Percentiles rank a stretch among this genome's conserved stretches.
Conservation (phyloP, 64 coral and sea anemone genomes). For the Montipora capricornis region DNA sequence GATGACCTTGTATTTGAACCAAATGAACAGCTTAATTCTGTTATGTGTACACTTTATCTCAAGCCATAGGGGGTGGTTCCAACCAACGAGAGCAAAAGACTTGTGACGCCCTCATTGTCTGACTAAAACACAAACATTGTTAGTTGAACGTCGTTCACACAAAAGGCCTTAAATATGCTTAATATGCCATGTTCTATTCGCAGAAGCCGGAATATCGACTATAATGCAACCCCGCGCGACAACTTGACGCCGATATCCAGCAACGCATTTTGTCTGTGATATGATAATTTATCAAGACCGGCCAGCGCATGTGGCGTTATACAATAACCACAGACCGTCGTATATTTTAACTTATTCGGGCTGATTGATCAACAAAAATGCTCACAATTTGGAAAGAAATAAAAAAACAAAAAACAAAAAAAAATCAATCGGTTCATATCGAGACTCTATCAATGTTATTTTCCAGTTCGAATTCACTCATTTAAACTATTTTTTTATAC, state of each 20-base stretch:
- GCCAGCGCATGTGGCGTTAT: conserved; percentile 16
- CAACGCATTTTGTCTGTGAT: conserved; percentile 24
- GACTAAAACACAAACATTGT: conserved; percentile 39
- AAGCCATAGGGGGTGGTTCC: conserved; percentile 1
- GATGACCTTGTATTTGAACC: not conserved
- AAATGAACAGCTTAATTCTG: not conserved
- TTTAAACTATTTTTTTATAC: too few species aligned
- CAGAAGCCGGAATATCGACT: not conserved
- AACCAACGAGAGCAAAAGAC: not conserved
- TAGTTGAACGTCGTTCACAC: not conserved
- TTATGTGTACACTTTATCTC: conserved; percentile 35
- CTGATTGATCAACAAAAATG: not conserved
- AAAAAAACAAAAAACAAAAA: too few species aligned
- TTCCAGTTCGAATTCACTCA: too few species aligned
- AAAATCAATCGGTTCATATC: not conserved
- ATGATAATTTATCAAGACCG: conserved; percentile 58
- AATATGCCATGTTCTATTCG: conserved; percentile 14
- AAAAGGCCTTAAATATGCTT: conserved; percentile 1
- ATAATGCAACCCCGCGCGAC: not conserved
- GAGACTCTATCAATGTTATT: not conserved
- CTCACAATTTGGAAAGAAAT: not conserved
- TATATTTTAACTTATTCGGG: not conserved
- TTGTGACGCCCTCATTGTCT: conserved; percentile 53
- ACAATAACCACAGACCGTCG: conserved; percentile 10
- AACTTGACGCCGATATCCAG: conserved; percentile 37